Evolutionary conservation across 2,113 vertebrate species (phyloP), one percentile per base, ranked within the genome.

Genomic region (Amblyornis subalaris): DNA sequence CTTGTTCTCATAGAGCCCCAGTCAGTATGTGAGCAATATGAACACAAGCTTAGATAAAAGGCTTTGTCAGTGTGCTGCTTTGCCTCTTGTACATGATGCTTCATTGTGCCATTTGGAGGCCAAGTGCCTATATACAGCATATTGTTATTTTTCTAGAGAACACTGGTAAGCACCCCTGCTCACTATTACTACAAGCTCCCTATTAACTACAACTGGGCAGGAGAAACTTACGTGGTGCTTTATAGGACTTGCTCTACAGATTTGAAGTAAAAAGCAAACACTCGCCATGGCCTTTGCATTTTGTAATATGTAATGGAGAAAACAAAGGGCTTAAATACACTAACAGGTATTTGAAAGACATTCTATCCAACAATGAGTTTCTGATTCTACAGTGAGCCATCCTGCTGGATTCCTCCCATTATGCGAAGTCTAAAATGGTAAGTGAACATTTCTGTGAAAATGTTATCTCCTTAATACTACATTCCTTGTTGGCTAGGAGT

Each of bases 381-480:
- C 33, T 74, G 88, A 51, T 51, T 36, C 48, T 80, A 66, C 31
- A 80, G 42, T 88, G 85, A 96, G 88, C 84, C 61, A 82, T 74
- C 74, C 82, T 78, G 45, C 35, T 93, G 76, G 40, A 82, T 58
- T 94, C 80, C 69, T 96, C 47, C 66, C 20, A 26, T 88, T 88
- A 88, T 28, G 35, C 26, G 60, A 89, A 71, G 53, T 18, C 14
- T 79, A 86, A 92, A 61, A 88, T 62, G 69, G 74, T 89, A 71
- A 88, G 73, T 28, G 69, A 93, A 25, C 38, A 38, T 66, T 96
- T 75, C 89, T 82, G 62, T 84, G 86, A 64, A 95, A 96, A 88
- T 20, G 67, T 83, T 81, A 44, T 72, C 90, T 96, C 88, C 80
- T 67, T 91, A 94, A 93, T n/a, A 66, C 51, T 44, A 66, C 82